Conservation (phyloP, 2,888 invertebrate genomes). For the Meiosimyza decipiens region DNA sequence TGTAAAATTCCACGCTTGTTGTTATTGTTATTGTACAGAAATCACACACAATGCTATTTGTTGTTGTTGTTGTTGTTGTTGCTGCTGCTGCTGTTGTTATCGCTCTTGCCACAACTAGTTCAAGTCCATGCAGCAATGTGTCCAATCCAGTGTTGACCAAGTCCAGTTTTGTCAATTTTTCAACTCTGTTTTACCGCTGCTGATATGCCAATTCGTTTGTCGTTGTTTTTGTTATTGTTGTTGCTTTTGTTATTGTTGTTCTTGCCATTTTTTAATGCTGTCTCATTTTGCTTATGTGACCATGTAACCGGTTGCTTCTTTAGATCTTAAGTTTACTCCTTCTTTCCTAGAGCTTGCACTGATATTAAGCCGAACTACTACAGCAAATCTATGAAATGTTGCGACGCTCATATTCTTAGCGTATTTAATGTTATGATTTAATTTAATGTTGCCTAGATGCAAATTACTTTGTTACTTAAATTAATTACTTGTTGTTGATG, state of each 20-base stretch:
- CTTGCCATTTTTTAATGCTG: neutral
- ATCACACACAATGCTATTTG: neutral
- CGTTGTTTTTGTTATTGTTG: conserved; percentile 4
- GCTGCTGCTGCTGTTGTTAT: conserved; percentile 13
- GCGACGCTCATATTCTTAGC: too few relatives aligned
- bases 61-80: neutral
- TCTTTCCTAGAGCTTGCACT: neutral
- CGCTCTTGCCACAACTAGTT: neutral
- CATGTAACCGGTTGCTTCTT: neutral
- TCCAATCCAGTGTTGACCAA: neutral
- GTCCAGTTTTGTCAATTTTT: too few relatives aligned
- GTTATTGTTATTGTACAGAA: too few relatives aligned
- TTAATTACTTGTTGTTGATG: conserved; percentile 10
- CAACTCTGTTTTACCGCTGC: too few relatives aligned
- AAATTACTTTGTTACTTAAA: conserved; percentile 12
- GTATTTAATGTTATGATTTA: neutral
- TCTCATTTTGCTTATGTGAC: neutral
- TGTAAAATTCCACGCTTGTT: too few relatives aligned
- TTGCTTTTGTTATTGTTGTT: neutral
- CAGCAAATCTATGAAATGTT: too few relatives aligned
- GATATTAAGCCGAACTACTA: neutral
- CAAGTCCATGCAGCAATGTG: neutral
- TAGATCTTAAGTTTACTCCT: conserved; percentile 8
- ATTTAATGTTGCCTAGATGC: conserved; percentile 1
- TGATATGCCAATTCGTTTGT: too few relatives aligned